phyloP scores from a whole-genome alignment of 2,888 invertebrate genomes.

The Carterocephalus palaemon region DNA sequence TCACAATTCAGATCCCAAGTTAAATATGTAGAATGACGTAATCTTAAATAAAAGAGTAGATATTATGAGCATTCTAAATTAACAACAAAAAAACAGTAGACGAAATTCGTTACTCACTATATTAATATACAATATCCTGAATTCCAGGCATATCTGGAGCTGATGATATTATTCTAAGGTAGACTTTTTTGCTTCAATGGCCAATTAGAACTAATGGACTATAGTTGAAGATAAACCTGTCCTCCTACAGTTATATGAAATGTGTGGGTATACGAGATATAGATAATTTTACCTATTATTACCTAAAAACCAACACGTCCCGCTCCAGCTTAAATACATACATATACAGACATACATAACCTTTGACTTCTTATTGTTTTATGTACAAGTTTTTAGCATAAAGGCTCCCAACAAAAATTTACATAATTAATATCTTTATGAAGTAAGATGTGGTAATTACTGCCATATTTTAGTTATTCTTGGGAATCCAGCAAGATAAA shows the following conservation, averaged over 20 bases:
- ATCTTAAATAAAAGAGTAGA: neutral
- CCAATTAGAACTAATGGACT: neutral
- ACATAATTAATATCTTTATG: no score
- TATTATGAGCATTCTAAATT: neutral
- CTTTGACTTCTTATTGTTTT: no score
- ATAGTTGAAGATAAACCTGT: constrained; percentile 20
- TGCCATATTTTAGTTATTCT: no score
- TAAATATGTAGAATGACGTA: constrained; percentile 2
- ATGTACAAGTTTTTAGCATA: no score
- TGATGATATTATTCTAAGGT: neutral
- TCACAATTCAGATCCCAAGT: no score
- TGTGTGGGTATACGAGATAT: neutral
- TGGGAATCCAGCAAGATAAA: no score
- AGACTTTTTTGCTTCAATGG: constrained; percentile 4
- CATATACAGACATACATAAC: no score
- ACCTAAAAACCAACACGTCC: no score
- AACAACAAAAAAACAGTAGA: neutral
- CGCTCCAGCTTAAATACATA: no score
- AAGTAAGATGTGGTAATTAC: no score
- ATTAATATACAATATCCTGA: constrained; percentile 10
- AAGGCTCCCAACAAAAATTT: no score
- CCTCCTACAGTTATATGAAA: constrained; percentile 27
- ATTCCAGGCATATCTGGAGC: constrained; percentile 5
- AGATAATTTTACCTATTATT: no score
- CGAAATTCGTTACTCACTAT: neutral